Conservation (phyloP, 2,888 invertebrate species). For the Philopedon plagiatum region DNA sequence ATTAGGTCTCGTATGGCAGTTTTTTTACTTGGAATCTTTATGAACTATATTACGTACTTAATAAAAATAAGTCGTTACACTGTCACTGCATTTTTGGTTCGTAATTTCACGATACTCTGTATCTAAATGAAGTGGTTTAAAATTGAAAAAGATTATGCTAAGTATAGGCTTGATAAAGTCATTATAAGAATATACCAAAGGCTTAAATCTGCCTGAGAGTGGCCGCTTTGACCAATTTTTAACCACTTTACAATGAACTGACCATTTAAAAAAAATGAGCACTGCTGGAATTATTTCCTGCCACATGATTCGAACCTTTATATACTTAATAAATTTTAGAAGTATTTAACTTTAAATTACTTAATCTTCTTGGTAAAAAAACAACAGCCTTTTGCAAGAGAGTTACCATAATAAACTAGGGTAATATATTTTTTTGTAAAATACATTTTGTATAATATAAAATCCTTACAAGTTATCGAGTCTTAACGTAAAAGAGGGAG, state of each 20-base stretch:
- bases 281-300: neutral
- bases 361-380: constrained; percentile 11
- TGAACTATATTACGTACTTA: neutral
- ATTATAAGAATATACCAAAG: too few relatives aligned
- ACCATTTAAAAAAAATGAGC: neutral
- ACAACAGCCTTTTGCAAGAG: constrained; percentile 30
- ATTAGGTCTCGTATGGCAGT: constrained; percentile 27
- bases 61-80: neutral
- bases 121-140: neutral
- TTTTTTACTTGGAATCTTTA: constrained; percentile 16
- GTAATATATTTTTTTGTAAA: constrained; percentile 16
- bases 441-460: constrained; percentile 20
- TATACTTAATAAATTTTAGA: neutral
- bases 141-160: neutral
- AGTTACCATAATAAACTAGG: constrained; percentile 4
- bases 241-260: neutral
- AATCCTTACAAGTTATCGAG: constrained; percentile 12
- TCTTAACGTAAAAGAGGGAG: neutral
- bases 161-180: too few relatives aligned
- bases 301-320: neutral
- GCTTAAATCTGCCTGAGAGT: too few relatives aligned
- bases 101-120: neutral
- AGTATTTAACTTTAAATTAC: constrained; percentile 3
- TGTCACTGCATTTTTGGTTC: neutral
- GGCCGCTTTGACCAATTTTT: neutral